Base-by-base conservation (phyloP, 2,113 vertebrate genomes). In the Erythrocercus mccallii region DNA sequence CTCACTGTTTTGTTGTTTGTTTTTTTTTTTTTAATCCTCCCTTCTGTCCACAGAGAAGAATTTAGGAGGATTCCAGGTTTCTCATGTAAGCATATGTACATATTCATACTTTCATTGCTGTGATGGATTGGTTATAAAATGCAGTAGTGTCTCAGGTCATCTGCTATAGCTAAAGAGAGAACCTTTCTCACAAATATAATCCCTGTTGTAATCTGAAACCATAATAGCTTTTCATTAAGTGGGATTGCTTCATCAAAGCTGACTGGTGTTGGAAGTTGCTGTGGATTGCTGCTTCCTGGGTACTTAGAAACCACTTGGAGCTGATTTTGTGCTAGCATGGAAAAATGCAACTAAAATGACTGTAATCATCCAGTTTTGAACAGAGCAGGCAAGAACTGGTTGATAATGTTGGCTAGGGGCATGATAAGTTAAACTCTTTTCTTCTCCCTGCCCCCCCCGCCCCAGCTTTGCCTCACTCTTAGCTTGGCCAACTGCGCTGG, bases 1-100 rank as follows among this genome's bases (percentile, higher is more conserved):
- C 14, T 5, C 10, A 1, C 19, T 86, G 47, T 30, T 58, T 18
- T 6, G 8, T 21, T 3, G 17, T 21, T 23, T 47, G 16, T 6
- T 10, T 21, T 3, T 20, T 21, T 23, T 47, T 42, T 53, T 19
- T 6, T 1, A 2, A 3, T 5, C 7, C 3, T 5, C 3, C 3
- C 6, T 38, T 66, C 11, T 77, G 19, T 54, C 27, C 45, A 23
- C 18, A 33, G 25, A 62, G n/a, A 19, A 50, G 11, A 44, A 20
- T 84, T 66, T 23, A 62, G 38, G 30, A 53, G 18, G 0, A 6
- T 76, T 82, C 24, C 61, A 2, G 1, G 7, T 64, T 79, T 8
- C 6, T 85, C 37, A 11, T 16, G 8, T 66, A 33, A 23, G 15
- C 48, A 15, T 77, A 24, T 62, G 8, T 28, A 19, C 24, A 24